Base-by-base conservation (phyloP, 2,888 invertebrate genomes). In the Tetrapedia diversipes region DNA sequence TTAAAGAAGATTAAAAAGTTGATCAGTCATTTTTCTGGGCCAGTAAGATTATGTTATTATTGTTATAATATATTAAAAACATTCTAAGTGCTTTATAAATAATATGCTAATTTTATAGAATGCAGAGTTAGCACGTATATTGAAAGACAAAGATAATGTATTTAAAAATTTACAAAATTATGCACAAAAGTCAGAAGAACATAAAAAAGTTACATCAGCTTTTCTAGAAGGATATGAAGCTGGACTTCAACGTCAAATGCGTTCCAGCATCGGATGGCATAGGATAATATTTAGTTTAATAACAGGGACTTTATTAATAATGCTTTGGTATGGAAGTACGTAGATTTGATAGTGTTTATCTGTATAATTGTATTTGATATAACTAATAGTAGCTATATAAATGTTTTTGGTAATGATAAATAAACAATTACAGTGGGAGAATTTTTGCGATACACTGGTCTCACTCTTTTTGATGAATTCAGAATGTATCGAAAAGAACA, bases 171-270 rank as follows among this genome's bases (percentile, higher is more conserved):
- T 94, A 51, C 92, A 95, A 41, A 92, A 90, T 32, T 93, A 93
- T 27, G 93, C 94, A 59, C 92, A 92, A 49, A 79, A 92, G 29
- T 91, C 92, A 29, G 88, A 92, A 82, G 95, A 97, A 91, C 95
- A 95, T 82, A 95, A 95, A 83, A 94, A 95, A 88, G 93, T 97
- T 69, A 97, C 97, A 93, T 94, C 97, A 70, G 98, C 98, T 0
- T 98, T 98, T 92, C 97, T 97, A 41, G 98, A 98, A 92, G 98
- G 98, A 0, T 98, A 97, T 89, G 90, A 97, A 74, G 95, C 97
- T 64, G 97, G 96, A 84, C 92, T 93, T 72, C 93, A 88, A 79
- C 86, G 87, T 27, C 89, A 90, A 71, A 77, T 82, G 41, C 86
- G 87, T 10, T 87, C 87, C 16, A 89, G 89, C 39, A 27, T 57